phyloP scores from a whole-genome alignment of 2,888 invertebrate genomes.

The Melanophora roralis region DNA sequence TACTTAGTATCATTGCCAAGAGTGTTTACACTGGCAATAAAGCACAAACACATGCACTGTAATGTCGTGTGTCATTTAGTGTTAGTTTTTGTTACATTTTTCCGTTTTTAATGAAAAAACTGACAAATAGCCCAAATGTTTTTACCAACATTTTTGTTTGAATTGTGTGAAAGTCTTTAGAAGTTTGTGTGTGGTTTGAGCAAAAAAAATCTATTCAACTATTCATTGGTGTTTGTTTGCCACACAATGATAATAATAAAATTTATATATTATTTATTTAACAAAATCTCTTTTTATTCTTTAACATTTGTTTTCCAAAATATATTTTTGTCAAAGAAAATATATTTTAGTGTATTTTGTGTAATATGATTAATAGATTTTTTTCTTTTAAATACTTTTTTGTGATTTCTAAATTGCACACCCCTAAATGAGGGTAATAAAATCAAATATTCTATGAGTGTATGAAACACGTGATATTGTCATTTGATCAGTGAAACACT shows the following conservation, averaged over 20 bases:
- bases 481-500: slow-evolving; percentile 7
- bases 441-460: slow-evolving; percentile 23
- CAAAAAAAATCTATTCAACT: slow-evolving; percentile 16
- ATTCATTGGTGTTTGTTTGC: slow-evolving; percentile 33
- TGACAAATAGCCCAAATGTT: slow-evolving; percentile 24
- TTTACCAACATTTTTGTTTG: slow-evolving; percentile 18
- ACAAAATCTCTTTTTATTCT: slow-evolving; percentile 20
- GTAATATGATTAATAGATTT: slow-evolving; percentile 46
- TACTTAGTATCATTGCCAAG: slow-evolving; percentile 43
- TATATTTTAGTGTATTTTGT: slow-evolving; percentile 4
- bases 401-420: slow-evolving; percentile 26
- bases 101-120: not conserved
- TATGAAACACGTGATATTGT: slow-evolving; percentile 7
- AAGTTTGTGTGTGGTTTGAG: slow-evolving; percentile 42
- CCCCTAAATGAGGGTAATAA: slow-evolving; percentile 46
- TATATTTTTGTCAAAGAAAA: too few relatives aligned
- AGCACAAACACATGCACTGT: not conserved
- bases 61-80: slow-evolving; percentile 54
- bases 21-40: slow-evolving; percentile 20
- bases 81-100: slow-evolving; percentile 35
- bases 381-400: not conserved
- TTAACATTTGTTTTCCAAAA: too few relatives aligned
- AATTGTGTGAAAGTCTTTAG: not conserved
- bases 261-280: slow-evolving; percentile 49
- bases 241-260: slow-evolving; percentile 52